phyloP scores from a whole-genome alignment of 2,797 vertebrate genomes.

The Myripristis murdjan region DNA sequence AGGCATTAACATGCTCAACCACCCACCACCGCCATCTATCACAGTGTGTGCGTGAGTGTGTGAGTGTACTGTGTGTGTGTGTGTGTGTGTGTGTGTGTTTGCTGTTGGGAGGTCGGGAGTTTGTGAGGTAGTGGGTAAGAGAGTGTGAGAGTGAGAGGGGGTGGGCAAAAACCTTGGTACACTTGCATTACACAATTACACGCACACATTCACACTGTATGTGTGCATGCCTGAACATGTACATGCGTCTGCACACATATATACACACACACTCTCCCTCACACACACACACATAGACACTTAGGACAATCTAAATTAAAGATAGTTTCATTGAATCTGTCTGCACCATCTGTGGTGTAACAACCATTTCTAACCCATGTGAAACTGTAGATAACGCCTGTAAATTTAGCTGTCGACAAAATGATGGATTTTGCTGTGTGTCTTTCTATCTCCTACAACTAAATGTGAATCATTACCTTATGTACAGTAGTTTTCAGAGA shows the following conservation, averaged over 20 bases:
- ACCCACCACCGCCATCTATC: constrained; percentile 78
- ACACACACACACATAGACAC: constrained; percentile 32
- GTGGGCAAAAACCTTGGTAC: constrained; percentile 17
- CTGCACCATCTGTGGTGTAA: constrained; percentile 24
- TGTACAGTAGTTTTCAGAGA: constrained; percentile 55
- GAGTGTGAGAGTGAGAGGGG: constrained; percentile 39
- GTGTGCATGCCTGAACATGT: constrained; percentile 44
- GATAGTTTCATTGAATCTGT: constrained; percentile 21
- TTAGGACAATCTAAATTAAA: constrained; percentile 16
- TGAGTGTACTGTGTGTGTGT: constrained; percentile 16
- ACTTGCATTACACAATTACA: constrained; percentile 28
- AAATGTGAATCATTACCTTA: constrained; percentile 59
- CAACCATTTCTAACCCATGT: constrained; percentile 39
- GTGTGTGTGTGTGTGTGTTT: constrained; percentile 18
- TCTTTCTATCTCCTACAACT: constrained; percentile 66
- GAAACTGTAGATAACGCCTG: constrained; percentile 67
- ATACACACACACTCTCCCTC: constrained; percentile 21
- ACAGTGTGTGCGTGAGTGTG: constrained; percentile 54
- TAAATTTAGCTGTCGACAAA: constrained; percentile 61
- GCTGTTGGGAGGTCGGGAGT: constrained; percentile 38
- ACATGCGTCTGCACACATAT: constrained; percentile 43
- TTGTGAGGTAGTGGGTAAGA: constrained; percentile 30
- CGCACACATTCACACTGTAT: constrained; percentile 31
- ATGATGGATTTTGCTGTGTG: constrained; percentile 53
- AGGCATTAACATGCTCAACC: constrained; percentile 83